Conservation (phyloP, 2,888 invertebrate species). For the Eupithecia pulchellata region DNA sequence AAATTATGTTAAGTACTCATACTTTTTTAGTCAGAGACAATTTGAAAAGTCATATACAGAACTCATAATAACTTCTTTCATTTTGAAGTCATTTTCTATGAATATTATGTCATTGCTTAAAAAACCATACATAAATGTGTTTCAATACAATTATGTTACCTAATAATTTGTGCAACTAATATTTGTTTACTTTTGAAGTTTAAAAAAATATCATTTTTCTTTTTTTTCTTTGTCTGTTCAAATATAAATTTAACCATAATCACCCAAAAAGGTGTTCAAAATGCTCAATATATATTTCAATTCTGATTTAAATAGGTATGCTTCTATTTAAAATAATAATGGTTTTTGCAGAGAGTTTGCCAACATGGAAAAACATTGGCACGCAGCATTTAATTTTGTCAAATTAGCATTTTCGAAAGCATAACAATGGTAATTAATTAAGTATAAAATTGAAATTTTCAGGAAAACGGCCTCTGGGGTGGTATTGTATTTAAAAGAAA, state of each 20-base stretch:
- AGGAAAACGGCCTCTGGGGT: neutral
- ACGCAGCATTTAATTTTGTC: conserved; percentile 44
- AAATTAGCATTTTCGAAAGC: conserved; percentile 50
- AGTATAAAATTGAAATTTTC: neutral
- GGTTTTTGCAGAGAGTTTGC: neutral
- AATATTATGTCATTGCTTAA: neutral
- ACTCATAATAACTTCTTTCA: neutral
- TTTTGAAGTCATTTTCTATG: neutral
- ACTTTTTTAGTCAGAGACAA: neutral
- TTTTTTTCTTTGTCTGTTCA: no score
- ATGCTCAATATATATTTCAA: neutral
- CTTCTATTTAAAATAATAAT: neutral
- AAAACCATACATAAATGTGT: no score
- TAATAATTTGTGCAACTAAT: neutral
- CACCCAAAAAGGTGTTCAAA: neutral
- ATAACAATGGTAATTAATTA: conserved; percentile 53
- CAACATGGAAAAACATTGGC: conserved; percentile 2
- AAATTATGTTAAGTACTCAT: neutral
- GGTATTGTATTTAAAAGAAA: neutral
- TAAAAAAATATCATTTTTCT: no score
- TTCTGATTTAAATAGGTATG: neutral
- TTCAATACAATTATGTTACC: no score
- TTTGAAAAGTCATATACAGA: neutral
- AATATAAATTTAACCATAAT: no score
- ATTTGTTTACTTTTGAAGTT: no score